Percentiles rank a stretch among this genome's conserved stretches.
phyloP scores from a whole-genome alignment of 2,888 invertebrate genomes.

The Antheraea yamamai region DNA sequence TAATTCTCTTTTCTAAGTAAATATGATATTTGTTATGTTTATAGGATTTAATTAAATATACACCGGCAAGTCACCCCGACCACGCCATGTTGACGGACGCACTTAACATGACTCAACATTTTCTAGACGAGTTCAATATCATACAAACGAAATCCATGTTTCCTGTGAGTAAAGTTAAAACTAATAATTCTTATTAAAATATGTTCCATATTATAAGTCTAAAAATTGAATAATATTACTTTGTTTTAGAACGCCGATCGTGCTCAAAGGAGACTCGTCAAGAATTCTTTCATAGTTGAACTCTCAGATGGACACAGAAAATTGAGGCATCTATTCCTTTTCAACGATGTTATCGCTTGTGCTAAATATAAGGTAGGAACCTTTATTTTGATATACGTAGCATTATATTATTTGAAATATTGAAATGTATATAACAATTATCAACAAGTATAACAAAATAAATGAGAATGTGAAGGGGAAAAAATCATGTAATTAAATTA shows the following conservation, averaged over 20 bases:
- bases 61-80: slow-evolving; percentile 89
- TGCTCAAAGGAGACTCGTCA: slow-evolving; percentile 93
- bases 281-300: slow-evolving; percentile 97
- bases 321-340: slow-evolving; percentile 94
- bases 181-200: slow-evolving; percentile 6
- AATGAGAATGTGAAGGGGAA: background rate
- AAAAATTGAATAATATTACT: background rate
- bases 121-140: slow-evolving; percentile 95
- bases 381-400: background rate
- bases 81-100: slow-evolving; percentile 90
- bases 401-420: background rate
- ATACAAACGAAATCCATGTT: slow-evolving; percentile 91
- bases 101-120: slow-evolving; percentile 92
- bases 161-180: slow-evolving; percentile 79
- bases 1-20: too few relatives aligned
- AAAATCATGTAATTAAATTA: background rate
- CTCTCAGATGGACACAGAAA: slow-evolving; percentile 94
- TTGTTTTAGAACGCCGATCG: slow-evolving; percentile 86
- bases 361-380: slow-evolving; percentile 91
- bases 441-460: too few relatives aligned
- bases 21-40: slow-evolving; percentile 19
- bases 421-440: background rate
- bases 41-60: slow-evolving; percentile 90
- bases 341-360: slow-evolving; percentile 97
- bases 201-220: background rate